phyloP scores from a whole-genome alignment of 1,140 invertebrate genomes.

The Cydia fagiglandana region DNA sequence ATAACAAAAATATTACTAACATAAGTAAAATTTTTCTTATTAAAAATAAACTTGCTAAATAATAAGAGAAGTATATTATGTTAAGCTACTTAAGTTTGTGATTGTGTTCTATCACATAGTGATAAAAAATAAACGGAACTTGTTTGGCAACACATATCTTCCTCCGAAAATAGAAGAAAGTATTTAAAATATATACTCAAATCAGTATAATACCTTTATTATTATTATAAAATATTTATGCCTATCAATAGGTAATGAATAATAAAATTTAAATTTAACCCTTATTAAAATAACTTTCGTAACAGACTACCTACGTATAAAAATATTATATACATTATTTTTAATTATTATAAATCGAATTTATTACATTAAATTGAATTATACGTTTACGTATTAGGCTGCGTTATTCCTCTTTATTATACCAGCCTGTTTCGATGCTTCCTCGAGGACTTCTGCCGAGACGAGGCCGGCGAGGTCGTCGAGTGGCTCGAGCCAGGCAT shows the following conservation, averaged over 20 bases:
- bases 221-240: constrained; percentile 52
- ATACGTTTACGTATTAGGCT: constrained; percentile 12
- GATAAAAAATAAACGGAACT: constrained; percentile 58
- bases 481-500: too few species aligned
- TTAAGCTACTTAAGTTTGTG: constrained; percentile 46
- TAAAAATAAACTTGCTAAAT: constrained; percentile 52
- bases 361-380: constrained; percentile 29
- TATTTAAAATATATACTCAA: constrained; percentile 40
- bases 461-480: too few species aligned
- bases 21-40: constrained; percentile 64
- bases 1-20: constrained; percentile 58
- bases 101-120: constrained; percentile 62
- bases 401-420: constrained; percentile 4
- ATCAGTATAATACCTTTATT: constrained; percentile 30
- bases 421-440: neutral
- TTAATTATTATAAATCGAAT: constrained; percentile 32
- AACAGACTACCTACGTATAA: constrained; percentile 15
- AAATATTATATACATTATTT: constrained; percentile 15
- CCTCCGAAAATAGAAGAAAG: constrained; percentile 53
- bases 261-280: constrained; percentile 42
- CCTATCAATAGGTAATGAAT: constrained; percentile 65
- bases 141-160: constrained; percentile 64
- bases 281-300: constrained; percentile 40
- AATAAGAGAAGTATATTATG: constrained; percentile 36
- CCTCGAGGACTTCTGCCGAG: neutral